Conservation (phyloP, 2,888 invertebrate species). For the Amaurobius ferox region DNA sequence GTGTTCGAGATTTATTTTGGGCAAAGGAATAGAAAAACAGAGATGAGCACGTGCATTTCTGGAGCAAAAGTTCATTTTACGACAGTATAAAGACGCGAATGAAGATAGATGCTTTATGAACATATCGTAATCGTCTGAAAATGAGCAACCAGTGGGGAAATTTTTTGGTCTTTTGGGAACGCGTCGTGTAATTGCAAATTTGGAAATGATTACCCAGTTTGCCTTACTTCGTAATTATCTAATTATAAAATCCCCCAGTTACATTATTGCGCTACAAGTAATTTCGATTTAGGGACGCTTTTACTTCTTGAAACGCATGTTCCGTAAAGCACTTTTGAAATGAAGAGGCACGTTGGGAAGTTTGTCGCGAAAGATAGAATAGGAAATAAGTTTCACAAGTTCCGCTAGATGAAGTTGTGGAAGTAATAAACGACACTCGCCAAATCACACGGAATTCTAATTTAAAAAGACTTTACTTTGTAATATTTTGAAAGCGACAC, state of each 20-base stretch:
- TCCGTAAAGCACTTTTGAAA: background rate
- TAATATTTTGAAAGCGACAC: no score
- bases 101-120: background rate
- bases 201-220: constrained; percentile 13
- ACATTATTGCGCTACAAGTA: constrained; percentile 11
- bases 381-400: background rate
- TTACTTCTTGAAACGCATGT: background rate
- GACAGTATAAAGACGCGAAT: background rate
- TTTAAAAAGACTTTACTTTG: no score
- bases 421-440: background rate
- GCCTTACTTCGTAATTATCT: constrained; percentile 11
- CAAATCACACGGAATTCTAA: background rate
- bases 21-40: constrained; percentile 19
- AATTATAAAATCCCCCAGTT: constrained; percentile 8
- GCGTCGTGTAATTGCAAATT: background rate
- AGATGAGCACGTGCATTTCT: background rate
- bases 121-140: background rate
- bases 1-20: constrained; percentile 16
- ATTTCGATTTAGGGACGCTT: background rate
- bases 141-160: background rate
- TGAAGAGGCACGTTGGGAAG: background rate
- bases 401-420: background rate
- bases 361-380: background rate
- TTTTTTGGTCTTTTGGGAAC: background rate
- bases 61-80: background rate